These are phyloP conservation scores for Serranus cabrilla DNA, from an alignment of 2,797 vertebrate genomes.

Conservation along the genomic window DNA sequence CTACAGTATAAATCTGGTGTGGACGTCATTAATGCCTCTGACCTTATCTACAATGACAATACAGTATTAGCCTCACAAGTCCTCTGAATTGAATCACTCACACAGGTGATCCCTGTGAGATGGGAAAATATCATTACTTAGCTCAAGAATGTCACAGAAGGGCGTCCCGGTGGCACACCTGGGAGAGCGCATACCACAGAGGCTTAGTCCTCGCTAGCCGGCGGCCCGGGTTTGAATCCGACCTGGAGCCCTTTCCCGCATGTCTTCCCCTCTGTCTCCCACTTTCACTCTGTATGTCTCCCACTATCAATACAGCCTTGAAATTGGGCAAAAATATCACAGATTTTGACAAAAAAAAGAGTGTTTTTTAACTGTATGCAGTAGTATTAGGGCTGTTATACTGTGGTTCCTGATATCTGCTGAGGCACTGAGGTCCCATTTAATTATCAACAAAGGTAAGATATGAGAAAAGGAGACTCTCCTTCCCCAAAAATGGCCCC, in stretches of 20 bases:
- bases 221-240: no score
- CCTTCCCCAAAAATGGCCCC: no score
- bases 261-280: no score
- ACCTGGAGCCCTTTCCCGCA: no score
- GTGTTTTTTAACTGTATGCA: neutral
- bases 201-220: no score
- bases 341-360: neutral
- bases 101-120: neutral
- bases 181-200: no score
- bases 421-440: neutral
- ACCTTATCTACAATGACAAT: neutral
- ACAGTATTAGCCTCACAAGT: neutral
- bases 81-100: neutral
- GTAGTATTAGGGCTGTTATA: neutral
- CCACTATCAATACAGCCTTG: no score
- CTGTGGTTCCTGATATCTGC: neutral
- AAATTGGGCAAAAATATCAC: no score
- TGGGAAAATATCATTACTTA: neutral
- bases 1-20: neutral
- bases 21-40: neutral
- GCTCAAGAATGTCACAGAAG: neutral
- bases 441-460: neutral
- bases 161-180: no score
- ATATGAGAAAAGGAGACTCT: neutral
- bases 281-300: no score